These are phyloP conservation scores for Molossus alvarezi DNA, from an alignment of 2,797 vertebrate genomes.

Conservation along the genomic window DNA sequence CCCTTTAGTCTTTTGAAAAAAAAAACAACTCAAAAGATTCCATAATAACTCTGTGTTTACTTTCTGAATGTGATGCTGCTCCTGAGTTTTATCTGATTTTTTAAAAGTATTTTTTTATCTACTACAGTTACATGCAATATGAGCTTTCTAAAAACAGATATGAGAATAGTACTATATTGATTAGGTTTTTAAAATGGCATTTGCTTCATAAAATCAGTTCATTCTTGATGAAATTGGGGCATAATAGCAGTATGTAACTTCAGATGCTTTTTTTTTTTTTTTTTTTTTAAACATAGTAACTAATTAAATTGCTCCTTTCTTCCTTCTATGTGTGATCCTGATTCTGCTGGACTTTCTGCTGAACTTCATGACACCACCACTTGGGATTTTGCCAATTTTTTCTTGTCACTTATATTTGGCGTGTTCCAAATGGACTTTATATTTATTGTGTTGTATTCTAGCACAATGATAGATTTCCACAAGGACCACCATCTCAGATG, in stretches of 20 bases:
- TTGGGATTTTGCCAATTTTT: constrained; percentile 90
- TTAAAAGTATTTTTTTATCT: constrained; percentile 61
- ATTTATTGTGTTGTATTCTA: constrained; percentile 87
- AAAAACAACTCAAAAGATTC: constrained; percentile 41
- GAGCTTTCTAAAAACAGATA: constrained; percentile 58
- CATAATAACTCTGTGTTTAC: neutral
- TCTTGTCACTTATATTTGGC: constrained; percentile 90
- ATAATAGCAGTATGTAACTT: constrained; percentile 88
- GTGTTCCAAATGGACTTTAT: constrained; percentile 91
- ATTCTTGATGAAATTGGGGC: constrained; percentile 85
- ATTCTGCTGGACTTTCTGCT: constrained; percentile 92
- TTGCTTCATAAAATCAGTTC: constrained; percentile 70
- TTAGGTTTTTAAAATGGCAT: constrained; percentile 59
- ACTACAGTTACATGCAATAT: constrained; percentile 24
- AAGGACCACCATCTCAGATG: constrained; percentile 93
- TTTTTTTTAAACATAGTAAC: constrained; percentile 88
- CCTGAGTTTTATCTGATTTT: constrained; percentile 61
- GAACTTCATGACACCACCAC: constrained; percentile 92
- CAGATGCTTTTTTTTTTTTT: constrained; percentile 83
- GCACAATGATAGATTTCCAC: constrained; percentile 96
- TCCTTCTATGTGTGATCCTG: constrained; percentile 94
- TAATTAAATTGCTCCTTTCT: constrained; percentile 96
- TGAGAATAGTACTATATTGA: constrained; percentile 7
- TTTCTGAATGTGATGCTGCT: constrained; percentile 69
- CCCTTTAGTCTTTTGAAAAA: constrained; percentile 39